These are phyloP conservation scores for Catocala sponsa DNA, from an alignment of 2,888 invertebrate species.

Conservation along the genomic window DNA sequence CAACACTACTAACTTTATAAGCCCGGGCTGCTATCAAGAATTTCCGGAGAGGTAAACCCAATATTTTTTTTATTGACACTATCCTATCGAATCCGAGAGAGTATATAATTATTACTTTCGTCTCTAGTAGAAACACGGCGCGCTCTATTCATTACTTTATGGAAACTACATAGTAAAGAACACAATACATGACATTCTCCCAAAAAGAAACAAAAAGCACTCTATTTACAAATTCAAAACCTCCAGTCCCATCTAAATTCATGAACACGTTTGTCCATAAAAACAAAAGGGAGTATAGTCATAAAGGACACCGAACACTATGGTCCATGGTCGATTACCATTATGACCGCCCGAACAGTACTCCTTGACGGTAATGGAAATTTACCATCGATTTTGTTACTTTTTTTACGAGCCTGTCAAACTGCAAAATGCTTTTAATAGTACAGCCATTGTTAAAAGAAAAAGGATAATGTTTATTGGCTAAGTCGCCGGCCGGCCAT, in stretches of 20 bases:
- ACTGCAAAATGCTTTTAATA: slow-evolving; percentile 42
- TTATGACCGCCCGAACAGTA: slow-evolving; percentile 31
- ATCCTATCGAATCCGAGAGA: no score
- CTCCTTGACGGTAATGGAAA: slow-evolving; percentile 16
- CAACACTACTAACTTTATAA: no score
- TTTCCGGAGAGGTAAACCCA: no score
- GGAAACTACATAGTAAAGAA: no score
- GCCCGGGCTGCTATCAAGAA: no score
- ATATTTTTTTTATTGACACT: no score
- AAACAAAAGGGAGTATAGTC: slow-evolving; percentile 23
- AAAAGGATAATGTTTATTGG: slow-evolving; percentile 18
- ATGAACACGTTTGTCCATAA: slow-evolving; percentile 46
- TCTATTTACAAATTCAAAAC: slow-evolving; percentile 37
- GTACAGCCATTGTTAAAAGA: slow-evolving; percentile 20
- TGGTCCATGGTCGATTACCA: slow-evolving; percentile 24
- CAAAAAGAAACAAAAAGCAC: slow-evolving; percentile 7
- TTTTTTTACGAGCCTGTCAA: slow-evolving; percentile 17
- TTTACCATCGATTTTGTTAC: slow-evolving; percentile 18
- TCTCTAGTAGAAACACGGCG: no score
- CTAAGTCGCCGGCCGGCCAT: background rate
- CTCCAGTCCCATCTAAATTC: slow-evolving; percentile 39
- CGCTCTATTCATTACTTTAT: no score
- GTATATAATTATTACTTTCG: no score
- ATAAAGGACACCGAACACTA: slow-evolving; percentile 21
- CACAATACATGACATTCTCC: no score